phyloP scores from a whole-genome alignment of 2,797 vertebrate species.

The Sebastes goodei region DNA sequence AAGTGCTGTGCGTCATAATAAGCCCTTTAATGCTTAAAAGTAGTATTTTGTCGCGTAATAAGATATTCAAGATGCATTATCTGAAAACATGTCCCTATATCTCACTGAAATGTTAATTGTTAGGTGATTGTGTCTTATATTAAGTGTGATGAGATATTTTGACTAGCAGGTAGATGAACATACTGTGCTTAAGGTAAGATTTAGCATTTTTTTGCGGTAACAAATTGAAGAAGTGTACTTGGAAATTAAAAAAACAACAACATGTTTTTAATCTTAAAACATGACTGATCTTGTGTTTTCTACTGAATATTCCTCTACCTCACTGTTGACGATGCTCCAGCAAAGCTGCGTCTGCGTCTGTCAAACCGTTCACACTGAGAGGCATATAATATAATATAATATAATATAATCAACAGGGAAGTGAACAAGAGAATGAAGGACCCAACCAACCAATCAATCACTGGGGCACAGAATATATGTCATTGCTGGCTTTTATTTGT shows the following conservation, averaged over 20 bases:
- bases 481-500: slow-evolving; percentile 10
- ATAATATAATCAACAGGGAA: not conserved
- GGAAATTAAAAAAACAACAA: not conserved
- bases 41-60: too few species aligned
- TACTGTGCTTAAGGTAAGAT: too few species aligned
- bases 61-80: too few species aligned
- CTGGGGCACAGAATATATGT: not conserved
- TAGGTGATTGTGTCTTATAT: too few species aligned
- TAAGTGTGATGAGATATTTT: too few species aligned
- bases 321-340: not conserved
- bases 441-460: not conserved
- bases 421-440: not conserved
- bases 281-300: not conserved
- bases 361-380: not conserved
- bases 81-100: too few species aligned
- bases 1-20: too few species aligned
- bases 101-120: too few species aligned
- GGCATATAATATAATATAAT: not conserved
- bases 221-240: not conserved
- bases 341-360: not conserved
- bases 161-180: too few species aligned
- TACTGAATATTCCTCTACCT: not conserved
- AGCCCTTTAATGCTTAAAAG: too few species aligned
- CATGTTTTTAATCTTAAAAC: not conserved
- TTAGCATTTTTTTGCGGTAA: too few species aligned